These are phyloP conservation scores for Cheumatopsyche charites DNA, from an alignment of 1,140 invertebrate genomes.

Conservation along the genomic window DNA sequence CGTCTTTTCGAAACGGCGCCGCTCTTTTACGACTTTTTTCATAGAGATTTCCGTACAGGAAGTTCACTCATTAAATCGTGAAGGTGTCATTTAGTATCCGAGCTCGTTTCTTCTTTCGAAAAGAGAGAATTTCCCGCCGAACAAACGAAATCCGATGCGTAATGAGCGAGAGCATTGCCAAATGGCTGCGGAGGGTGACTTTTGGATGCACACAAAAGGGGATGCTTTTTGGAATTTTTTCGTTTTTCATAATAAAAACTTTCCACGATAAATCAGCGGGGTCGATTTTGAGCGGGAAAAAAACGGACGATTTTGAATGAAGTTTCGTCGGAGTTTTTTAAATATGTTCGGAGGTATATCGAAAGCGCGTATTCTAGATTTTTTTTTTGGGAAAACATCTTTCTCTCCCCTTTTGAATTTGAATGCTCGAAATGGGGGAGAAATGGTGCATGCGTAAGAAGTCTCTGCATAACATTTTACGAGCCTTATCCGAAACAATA, in stretches of 20 bases:
- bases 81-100: conserved; percentile 26
- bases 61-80: conserved; percentile 22
- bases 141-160: conserved; percentile 28
- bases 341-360: neutral
- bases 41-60: conserved; percentile 1
- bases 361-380: neutral
- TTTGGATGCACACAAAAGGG: conserved; percentile 23
- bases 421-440: conserved; percentile 5
- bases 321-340: no score
- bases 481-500: conserved; percentile 46
- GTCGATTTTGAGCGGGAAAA: neutral
- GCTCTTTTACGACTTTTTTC: neutral
- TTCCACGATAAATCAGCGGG: conserved; percentile 3
- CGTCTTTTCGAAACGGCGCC: conserved; percentile 1
- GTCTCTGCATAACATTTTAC: conserved; percentile 45
- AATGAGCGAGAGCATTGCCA: conserved; percentile 30
- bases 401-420: conserved; percentile 1
- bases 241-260: conserved; percentile 8
- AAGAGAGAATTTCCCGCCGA: conserved; percentile 2
- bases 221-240: neutral
- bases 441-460: conserved; percentile 43
- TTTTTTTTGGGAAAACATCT: neutral
- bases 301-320: neutral
- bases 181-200: conserved; percentile 16
- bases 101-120: neutral